Evolutionary conservation across 2,113 vertebrate genomes (phyloP).

Genomic region (Physeter macrocephalus): DNA sequence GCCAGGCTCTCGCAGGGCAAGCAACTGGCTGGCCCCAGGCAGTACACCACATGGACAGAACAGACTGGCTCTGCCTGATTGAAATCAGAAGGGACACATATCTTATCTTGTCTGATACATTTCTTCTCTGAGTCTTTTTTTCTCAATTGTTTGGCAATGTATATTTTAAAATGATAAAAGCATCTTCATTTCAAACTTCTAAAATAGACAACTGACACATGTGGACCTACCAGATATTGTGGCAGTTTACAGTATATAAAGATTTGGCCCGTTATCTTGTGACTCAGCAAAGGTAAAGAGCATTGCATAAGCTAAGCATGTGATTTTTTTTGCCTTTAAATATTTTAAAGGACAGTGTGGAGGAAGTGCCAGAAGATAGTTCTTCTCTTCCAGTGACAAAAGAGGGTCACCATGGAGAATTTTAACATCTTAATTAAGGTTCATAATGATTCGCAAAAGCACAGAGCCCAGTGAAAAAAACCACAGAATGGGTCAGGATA

Average conservation of each 20-base stretch:
- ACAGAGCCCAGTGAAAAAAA: neutral
- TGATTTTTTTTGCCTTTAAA: neutral
- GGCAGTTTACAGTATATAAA: neutral
- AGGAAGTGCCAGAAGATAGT: neutral
- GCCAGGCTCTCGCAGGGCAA: neutral
- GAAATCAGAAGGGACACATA: neutral
- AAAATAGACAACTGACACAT: neutral
- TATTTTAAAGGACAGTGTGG: constrained; percentile 23
- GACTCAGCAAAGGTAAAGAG: constrained; percentile 26
- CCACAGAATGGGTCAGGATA: neutral
- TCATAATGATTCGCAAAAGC: constrained; percentile 27
- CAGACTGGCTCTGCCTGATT: neutral
- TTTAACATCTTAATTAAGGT: constrained; percentile 30
- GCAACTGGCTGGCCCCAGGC: neutral
- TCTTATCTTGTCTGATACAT: neutral
- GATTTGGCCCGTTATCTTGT: neutral
- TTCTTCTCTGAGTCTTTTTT: neutral
- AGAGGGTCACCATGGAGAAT: neutral
- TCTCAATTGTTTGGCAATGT: neutral
- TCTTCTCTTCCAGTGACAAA: constrained; percentile 8
- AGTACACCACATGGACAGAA: neutral
- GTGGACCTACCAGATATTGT: neutral
- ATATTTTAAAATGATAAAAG: neutral
- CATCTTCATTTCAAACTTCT: constrained; percentile 18
- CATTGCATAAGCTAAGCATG: neutral